Evolutionary conservation across 2,797 vertebrate genomes (phyloP).

Genomic region (Crenichthys baileyi): DNA sequence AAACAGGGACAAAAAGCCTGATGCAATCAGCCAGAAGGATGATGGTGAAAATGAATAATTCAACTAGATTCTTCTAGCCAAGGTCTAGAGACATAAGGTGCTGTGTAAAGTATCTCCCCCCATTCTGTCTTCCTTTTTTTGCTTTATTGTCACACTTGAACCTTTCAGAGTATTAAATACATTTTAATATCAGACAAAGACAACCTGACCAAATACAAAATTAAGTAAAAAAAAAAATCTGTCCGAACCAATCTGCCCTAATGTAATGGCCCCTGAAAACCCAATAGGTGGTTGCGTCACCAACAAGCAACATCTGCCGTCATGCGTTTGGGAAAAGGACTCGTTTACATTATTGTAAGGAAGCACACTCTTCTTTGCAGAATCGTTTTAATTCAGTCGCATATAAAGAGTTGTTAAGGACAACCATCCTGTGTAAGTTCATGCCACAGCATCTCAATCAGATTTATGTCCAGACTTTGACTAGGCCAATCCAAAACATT

Average conservation of each 20-base stretch:
- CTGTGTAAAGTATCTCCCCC: too few species aligned
- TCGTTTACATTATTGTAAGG: neutral
- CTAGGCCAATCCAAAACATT: neutral
- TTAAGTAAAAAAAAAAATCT: neutral
- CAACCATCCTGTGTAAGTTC: neutral
- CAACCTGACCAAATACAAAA: neutral
- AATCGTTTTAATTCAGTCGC: neutral
- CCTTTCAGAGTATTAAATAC: neutral
- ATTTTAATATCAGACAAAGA: neutral
- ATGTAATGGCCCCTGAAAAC: neutral
- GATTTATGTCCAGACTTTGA: neutral
- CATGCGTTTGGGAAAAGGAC: neutral
- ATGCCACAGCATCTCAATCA: neutral
- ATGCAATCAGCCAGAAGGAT: constrained; percentile 13
- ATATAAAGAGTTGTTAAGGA: neutral
- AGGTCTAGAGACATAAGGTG: neutral
- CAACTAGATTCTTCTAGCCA: neutral
- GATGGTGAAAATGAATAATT: constrained; percentile 14
- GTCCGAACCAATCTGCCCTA: neutral
- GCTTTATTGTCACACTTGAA: neutral
- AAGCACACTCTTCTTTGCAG: neutral
- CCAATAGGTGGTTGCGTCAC: neutral
- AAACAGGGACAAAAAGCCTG: neutral
- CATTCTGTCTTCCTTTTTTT: neutral
- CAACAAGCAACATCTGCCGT: neutral